These are phyloP conservation scores for Altica lythri DNA, from an alignment of 2,888 invertebrate species.

Conservation along the genomic window DNA sequence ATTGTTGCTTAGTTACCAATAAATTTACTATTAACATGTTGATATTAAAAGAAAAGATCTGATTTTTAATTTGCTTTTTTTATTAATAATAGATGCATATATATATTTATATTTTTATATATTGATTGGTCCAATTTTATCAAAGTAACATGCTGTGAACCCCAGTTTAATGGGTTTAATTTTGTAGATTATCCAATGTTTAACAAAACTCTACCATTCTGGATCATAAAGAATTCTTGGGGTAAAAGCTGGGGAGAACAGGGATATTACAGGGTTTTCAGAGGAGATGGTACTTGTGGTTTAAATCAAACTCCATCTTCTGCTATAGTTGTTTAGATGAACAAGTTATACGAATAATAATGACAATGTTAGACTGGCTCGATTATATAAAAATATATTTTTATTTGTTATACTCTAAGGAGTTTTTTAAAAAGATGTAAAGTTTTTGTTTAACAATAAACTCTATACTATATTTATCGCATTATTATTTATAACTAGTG, in stretches of 20 bases:
- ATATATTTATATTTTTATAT: background rate
- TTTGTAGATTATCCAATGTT: constrained; percentile 77
- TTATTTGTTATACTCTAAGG: no score
- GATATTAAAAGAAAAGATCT: background rate
- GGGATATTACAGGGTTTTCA: constrained; percentile 92
- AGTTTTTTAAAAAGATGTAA: no score
- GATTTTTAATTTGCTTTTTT: background rate
- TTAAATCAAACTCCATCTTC: constrained; percentile 90
- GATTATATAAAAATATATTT: no score
- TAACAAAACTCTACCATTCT: constrained; percentile 82
- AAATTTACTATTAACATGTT: background rate
- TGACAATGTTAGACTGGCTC: no score
- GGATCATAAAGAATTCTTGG: constrained; percentile 97
- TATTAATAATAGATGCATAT: background rate
- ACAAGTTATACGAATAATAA: no score
- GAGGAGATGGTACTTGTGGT: constrained; percentile 95
- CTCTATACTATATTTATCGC: no score
- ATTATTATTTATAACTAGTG: no score
- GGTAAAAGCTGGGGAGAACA: constrained; percentile 89
- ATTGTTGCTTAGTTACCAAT: constrained; percentile 57
- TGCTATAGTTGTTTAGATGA: constrained; percentile 67
- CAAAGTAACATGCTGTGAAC: background rate
- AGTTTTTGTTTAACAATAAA: no score
- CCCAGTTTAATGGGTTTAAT: constrained; percentile 33
- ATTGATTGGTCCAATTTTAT: background rate